Base-by-base conservation (phyloP, 2,888 invertebrate genomes). In the Diogma glabrata region DNA sequence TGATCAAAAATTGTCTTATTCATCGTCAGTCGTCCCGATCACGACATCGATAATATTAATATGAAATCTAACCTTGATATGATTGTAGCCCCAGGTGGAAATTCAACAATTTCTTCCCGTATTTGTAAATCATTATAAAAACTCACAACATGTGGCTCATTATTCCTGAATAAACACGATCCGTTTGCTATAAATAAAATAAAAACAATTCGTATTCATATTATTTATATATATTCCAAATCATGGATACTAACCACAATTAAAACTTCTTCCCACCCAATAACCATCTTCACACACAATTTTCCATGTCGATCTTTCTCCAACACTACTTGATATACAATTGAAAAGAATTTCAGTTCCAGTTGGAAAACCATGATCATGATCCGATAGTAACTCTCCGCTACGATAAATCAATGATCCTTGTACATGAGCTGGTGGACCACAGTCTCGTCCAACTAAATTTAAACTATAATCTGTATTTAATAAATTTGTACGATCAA, bases 291-390 rank as follows among this genome's bases (percentile, higher is more conserved):
- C 87, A 60, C 89, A 90, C 51, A 84, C 79, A 20, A 89, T 82
- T 58, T 84, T 84, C 90, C 90, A 90, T 0, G 87, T 85, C 22
- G 82, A 84, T 61, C 83, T 82, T 68, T 87, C 87, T 0, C 85
- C 86, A 72, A 86, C 84, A 40, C 84, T 82, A 56, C 83, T 84
- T 2, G 84, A 83, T 57, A 87, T 86, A 64, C 90, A 90, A 60
- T 84, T 81, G 67, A 88, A 90, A 6, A 83, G 84, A 49, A 89
- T 84, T 69, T 88, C 86, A 0, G 87, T 85, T 1, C 87, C 86
- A 60, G 87, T 86, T 4, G 87, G 84, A 63, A 86, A 88, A 6
- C 77, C 78, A 50, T 79, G 79, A 56, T 81, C 75, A n/a, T 78
- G 70, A 3, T 80, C 78, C 6, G 79, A 78, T 47, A 84, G 67